Evolutionary conservation across 2,113 vertebrate genomes (phyloP).

Genomic region (Zosterops pallidus): DNA sequence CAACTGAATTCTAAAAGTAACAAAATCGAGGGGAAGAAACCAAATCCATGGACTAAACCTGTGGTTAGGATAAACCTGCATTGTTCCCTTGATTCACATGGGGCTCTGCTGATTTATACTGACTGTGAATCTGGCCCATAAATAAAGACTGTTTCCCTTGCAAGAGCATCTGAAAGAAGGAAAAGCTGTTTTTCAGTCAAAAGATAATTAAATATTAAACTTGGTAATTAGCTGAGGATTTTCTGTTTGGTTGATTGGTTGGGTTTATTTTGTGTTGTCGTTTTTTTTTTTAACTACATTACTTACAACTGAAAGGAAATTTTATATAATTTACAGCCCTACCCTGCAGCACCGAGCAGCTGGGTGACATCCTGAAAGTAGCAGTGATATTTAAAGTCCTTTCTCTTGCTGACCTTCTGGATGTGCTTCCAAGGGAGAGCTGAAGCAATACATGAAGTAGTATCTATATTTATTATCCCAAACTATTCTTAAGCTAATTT

Average conservation of each 20-base stretch:
- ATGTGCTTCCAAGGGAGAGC: neutral
- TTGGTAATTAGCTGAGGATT: neutral
- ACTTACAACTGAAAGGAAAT: neutral
- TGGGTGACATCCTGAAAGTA: neutral
- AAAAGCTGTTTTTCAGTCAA: neutral
- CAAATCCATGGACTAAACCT: neutral
- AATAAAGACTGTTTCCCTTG: neutral
- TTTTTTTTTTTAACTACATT: neutral
- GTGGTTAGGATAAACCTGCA: neutral
- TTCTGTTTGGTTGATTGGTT: neutral
- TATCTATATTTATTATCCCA: neutral
- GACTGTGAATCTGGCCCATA: neutral
- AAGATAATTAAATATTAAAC: neutral
- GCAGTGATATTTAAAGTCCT: neutral
- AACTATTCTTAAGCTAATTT: neutral
- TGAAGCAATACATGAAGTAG: neutral
- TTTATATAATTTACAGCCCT: neutral
- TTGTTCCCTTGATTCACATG: neutral
- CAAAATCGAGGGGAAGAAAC: neutral
- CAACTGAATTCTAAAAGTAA: neutral
- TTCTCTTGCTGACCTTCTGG: neutral
- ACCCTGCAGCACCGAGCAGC: neutral
- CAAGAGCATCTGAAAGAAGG: neutral
- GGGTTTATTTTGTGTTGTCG: fast-evolving
- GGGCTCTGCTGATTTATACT: neutral